Conservation (phyloP, 2,797 vertebrate species). For the Australoheros facetus region DNA sequence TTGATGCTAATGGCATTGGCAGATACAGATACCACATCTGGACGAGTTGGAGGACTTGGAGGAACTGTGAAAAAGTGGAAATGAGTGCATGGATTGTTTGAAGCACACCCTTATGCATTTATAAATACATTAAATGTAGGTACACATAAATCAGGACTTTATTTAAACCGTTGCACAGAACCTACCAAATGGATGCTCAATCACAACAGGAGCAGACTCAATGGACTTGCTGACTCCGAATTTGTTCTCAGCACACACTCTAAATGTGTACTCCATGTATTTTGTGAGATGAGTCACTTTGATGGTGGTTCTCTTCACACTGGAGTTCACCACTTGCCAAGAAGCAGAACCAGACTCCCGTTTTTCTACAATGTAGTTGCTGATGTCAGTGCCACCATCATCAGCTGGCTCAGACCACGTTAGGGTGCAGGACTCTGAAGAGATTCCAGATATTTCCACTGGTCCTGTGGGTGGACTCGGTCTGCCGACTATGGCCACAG, state of each 20-base stretch:
- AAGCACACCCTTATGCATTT: not conserved
- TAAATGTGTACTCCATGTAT: slow-evolving; percentile 99
- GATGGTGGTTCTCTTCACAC: slow-evolving; percentile 96
- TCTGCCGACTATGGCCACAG: slow-evolving; percentile 91
- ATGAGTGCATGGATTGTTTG: not conserved
- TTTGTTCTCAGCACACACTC: slow-evolving; percentile 97
- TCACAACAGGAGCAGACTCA: slow-evolving; percentile 90
- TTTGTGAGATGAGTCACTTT: slow-evolving; percentile 97
- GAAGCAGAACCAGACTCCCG: slow-evolving; percentile 94
- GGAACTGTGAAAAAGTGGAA: slow-evolving; percentile 80
- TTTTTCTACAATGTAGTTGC: slow-evolving; percentile 99
- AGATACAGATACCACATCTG: slow-evolving; percentile 90
- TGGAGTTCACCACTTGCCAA: slow-evolving; percentile 98
- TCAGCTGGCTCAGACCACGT: slow-evolving; percentile 93
- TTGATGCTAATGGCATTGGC: slow-evolving; percentile 91
- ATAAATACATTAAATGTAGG: not conserved
- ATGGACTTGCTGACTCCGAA: slow-evolving; percentile 97
- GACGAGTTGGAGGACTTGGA: slow-evolving; percentile 94
- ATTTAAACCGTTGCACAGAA: not conserved
- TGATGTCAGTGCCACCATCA: slow-evolving; percentile 93
- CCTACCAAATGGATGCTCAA: slow-evolving; percentile 98
- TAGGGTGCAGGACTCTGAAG: slow-evolving; percentile 92
- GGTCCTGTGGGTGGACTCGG: slow-evolving; percentile 90
- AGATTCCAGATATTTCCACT: slow-evolving; percentile 90
- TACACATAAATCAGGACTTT: not conserved